phyloP scores from a whole-genome alignment of 2,113 vertebrate species.

The Pogonocichla stellata region DNA sequence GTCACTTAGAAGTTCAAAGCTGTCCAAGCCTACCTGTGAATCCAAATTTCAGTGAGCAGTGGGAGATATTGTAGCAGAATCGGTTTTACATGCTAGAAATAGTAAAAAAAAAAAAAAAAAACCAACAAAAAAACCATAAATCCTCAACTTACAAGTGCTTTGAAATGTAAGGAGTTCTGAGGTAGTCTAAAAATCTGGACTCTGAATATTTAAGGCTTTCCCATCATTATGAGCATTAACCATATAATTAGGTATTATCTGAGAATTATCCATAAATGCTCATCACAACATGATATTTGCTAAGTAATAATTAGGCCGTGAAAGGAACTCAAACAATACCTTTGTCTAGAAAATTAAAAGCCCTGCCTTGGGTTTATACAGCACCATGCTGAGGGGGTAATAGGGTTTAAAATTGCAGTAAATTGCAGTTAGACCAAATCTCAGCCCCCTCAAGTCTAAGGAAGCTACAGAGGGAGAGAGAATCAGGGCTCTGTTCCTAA shows the following conservation, averaged over 20 bases:
- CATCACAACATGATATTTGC: constrained; percentile 48
- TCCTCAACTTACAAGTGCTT: background rate
- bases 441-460: background rate
- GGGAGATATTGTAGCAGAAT: background rate
- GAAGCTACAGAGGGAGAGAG: background rate
- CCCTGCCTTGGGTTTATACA: background rate
- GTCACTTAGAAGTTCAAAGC: background rate
- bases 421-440: background rate
- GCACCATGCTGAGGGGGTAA: constrained; percentile 38
- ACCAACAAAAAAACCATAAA: background rate
- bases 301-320: constrained; percentile 50
- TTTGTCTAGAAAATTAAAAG: constrained; percentile 50
- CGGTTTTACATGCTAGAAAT: background rate
- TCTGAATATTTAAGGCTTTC: constrained; percentile 10
- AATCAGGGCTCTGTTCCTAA: background rate
- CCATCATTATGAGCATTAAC: constrained; percentile 35
- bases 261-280: constrained; percentile 54
- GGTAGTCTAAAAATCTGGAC: background rate
- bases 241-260: constrained; percentile 55
- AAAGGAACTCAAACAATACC: constrained; percentile 51
- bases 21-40: background rate
- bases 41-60: background rate
- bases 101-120: background rate
- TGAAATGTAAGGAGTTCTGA: background rate
- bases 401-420: constrained; percentile 18